Evolutionary conservation across 2,113 vertebrate species (phyloP), one percentile per base, ranked within the genome.

Genomic region (Esox niger): DNA sequence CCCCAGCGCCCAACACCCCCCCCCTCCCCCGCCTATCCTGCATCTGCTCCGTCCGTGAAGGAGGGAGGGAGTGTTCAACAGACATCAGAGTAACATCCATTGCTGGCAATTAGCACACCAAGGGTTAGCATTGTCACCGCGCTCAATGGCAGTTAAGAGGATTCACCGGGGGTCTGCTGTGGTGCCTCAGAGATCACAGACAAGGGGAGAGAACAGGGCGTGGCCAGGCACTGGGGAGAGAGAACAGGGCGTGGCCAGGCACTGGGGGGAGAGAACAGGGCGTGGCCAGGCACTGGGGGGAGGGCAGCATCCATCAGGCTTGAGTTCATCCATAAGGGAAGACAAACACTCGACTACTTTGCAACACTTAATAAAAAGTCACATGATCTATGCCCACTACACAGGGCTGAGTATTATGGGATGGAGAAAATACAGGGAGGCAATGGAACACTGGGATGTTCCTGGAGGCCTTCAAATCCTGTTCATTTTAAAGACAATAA

Each of bases 111-210:
- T 81, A 77, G 73, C 64, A 58, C 67, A 46, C 70, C 38, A 46
- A 46, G 30, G 80, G 59, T 46, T 31, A 46, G 69, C 66, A 67
- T 63, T 78, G 76, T 74, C 64, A 62, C 58, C 2, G 26, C 10
- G 61, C 61, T 70, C 73, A 71, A 66, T 64, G 57, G 69, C 60
- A 47, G 69, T 74, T 73, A 69, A 66, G 32, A 21, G 60, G 56
- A 35, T 68, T 79, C 62, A 73, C 74, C 67, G 63, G 69, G 54
- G 11, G 6, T n/a, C 62, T 21, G 33, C 49, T 32, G 60, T 54
- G 43, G 47, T 60, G 56, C 71, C 49, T 71, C 68, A 77, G 35
- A 70, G 70, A 77, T 79, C 80, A 64, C 54, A 73, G 46, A 43
- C 17, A 2, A 43, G 25, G 20, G 54, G 7, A 55, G 17, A n/a